Percentiles rank a stretch among this genome's conserved stretches.
Evolutionary conservation across 2,888 invertebrate species (phyloP).

Genomic region (Cosmopolites sordidus): DNA sequence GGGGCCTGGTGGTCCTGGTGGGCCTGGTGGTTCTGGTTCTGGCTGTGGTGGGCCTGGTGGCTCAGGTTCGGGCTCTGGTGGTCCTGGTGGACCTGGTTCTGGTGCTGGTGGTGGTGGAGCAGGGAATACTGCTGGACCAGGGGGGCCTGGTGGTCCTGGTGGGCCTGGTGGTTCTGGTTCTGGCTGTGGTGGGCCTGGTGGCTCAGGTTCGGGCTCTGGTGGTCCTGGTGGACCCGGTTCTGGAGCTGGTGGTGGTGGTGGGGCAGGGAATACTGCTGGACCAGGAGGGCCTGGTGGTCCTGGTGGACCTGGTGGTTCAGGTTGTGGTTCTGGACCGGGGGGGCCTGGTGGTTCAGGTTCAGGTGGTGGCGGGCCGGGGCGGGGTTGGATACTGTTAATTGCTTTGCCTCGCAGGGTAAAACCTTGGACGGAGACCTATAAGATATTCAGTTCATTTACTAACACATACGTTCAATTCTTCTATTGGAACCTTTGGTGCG

Average conservation of each 20-base stretch:
- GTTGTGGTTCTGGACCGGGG: background rate
- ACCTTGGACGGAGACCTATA: background rate
- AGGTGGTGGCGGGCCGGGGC: background rate
- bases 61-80: background rate
- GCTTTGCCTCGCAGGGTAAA: background rate
- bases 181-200: background rate
- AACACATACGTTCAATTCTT: too few relatives aligned
- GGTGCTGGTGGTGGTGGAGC: background rate
- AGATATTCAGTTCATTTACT: background rate
- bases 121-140: background rate
- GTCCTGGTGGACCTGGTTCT: background rate
- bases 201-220: background rate
- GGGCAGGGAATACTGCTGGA: background rate
- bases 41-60: background rate
- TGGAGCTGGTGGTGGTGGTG: background rate
- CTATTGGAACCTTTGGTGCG: too few relatives aligned
- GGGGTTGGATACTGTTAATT: background rate
- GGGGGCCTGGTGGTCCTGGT: background rate
- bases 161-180: slow-evolving; percentile 1
- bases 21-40: background rate
- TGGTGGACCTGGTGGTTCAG: background rate
- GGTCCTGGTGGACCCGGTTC: background rate
- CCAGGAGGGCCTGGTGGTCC: background rate
- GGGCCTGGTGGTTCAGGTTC: background rate
- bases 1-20: background rate